Percentiles rank a stretch among this genome's conserved stretches.
phyloP scores from a whole-genome alignment of 2,888 invertebrate genomes.

The Melanostoma mellinum region DNA sequence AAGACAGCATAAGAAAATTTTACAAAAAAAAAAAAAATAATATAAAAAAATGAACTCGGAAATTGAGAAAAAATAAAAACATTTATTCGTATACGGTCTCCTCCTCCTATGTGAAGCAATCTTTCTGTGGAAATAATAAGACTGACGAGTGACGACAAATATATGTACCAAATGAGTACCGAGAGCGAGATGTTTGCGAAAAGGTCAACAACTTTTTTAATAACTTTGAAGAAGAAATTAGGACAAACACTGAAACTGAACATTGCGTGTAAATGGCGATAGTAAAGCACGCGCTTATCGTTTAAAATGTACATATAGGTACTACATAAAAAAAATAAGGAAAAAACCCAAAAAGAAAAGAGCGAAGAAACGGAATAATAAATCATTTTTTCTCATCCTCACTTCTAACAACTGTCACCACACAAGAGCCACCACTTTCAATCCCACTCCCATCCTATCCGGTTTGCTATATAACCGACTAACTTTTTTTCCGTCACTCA shows the following conservation, averaged over 20 bases:
- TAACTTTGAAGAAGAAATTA: conserved; percentile 13
- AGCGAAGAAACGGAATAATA: conserved; percentile 35
- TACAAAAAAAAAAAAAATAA: conserved; percentile 6
- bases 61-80: conserved; percentile 20
- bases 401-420: conserved; percentile 35
- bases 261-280: conserved; percentile 58
- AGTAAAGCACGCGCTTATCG: conserved; percentile 51
- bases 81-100: conserved; percentile 35
- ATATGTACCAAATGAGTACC: background rate
- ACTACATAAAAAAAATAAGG: conserved; percentile 17
- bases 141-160: conserved; percentile 4
- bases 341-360: background rate
- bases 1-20: conserved; percentile 39
- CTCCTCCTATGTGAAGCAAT: conserved; percentile 49
- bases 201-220: conserved; percentile 67
- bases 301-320: conserved; percentile 22
- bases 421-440: conserved; percentile 22
- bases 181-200: conserved; percentile 25
- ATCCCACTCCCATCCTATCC: background rate
- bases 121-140: conserved; percentile 46
- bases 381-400: conserved; percentile 54
- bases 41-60: conserved; percentile 19
- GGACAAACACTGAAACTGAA: conserved; percentile 27
- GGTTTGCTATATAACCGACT: background rate
- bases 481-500: conserved; percentile 2